Evolutionary conservation across 2,113 vertebrate genomes (phyloP), one percentile per base, ranked within the genome.

Genomic region (Petrocephalus microphthalmus): DNA sequence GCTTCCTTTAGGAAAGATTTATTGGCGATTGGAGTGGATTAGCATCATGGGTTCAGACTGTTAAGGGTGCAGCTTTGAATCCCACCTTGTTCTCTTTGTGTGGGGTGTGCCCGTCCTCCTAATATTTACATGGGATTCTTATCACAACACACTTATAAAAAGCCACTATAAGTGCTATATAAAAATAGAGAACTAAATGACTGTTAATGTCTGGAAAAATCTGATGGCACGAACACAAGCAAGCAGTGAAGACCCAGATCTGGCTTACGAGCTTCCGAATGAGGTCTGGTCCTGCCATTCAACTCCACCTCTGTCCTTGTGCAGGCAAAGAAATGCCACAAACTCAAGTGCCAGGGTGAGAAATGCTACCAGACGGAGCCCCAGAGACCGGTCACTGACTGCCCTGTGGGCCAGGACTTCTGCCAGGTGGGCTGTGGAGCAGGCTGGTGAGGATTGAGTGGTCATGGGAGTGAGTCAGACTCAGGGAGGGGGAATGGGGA

Each of bases 241-340:
- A 67, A 29, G n/a, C 60, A 29, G n/a, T 13, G 60, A 67, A 29
- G 25, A 67, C 10, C 60, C 60, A 67, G 25, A 67, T n/a, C 19
- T 29, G n/a, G 25, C 60, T 67, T 11, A 4, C n/a, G 60, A 29
- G 60, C 60, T 67, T 5, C 60, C 11, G 60, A 85, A 20, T 17
- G 56, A 25, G 42, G 37, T 22, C 33, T 37, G 7, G 42, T 71
- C 85, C 13, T 13, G 29, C 60, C 22, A 17, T 49, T 49, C 5
- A 60, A 11, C 11, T 87, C 56, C 84, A 1, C n/a, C 64, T 71
- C 5, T 87, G 2, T 51, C 49, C 60, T 87, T 90, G 90, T 8
- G 0, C 89, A 97, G 96, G 94, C 92, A 19, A 97, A 96, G 22
- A 94, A 93, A 91, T 97, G 96, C 19, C 52, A 91, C 47, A 54